Percentiles rank a stretch among this genome's conserved stretches.
phyloP scores from a whole-genome alignment of 2,888 invertebrate species.

The Drosophila mimetica region DNA sequence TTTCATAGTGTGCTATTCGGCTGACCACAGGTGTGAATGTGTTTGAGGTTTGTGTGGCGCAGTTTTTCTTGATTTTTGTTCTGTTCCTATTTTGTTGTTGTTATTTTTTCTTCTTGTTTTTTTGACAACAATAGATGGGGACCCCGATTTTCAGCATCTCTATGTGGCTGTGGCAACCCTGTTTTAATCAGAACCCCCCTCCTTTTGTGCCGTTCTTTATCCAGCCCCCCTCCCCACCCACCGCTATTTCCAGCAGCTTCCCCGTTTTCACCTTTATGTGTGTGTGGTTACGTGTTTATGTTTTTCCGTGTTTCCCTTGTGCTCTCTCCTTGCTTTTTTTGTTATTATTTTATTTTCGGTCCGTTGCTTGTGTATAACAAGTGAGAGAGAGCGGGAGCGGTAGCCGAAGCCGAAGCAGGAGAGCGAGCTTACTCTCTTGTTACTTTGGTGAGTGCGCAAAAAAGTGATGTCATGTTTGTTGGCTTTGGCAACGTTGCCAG shows the following conservation, averaged over 20 bases:
- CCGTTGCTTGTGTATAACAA: conserved; percentile 64
- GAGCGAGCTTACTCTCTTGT: conserved; percentile 30
- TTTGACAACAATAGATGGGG: conserved; percentile 26
- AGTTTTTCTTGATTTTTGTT: conserved; percentile 14
- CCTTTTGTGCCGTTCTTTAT: conserved; percentile 1
- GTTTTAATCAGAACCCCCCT: conserved; percentile 49
- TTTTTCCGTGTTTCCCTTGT: conserved; percentile 48
- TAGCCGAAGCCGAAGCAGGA: not conserved
- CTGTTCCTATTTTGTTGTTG: conserved; percentile 7
- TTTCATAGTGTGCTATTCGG: conserved; percentile 17
- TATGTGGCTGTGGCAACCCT: conserved; percentile 18
- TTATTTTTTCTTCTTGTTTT: conserved; percentile 5
- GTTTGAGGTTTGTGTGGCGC: conserved; percentile 21
- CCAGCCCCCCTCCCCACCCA: conserved; percentile 9
- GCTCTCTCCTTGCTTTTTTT: conserved; percentile 21
- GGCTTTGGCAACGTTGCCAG: conserved; percentile 71
- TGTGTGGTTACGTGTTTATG: conserved; percentile 74
- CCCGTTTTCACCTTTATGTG: conserved; percentile 58
- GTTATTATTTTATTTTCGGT: conserved; percentile 70
- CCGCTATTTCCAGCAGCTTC: conserved; percentile 55
- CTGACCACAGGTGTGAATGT: conserved; percentile 25
- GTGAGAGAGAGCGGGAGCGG: conserved; percentile 24
- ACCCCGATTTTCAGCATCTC: conserved; percentile 17
- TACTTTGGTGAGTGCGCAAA: conserved; percentile 78
- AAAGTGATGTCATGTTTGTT: conserved; percentile 82